phyloP scores from a whole-genome alignment of 1,140 invertebrate species.

The Trinorchestia longiramus region DNA sequence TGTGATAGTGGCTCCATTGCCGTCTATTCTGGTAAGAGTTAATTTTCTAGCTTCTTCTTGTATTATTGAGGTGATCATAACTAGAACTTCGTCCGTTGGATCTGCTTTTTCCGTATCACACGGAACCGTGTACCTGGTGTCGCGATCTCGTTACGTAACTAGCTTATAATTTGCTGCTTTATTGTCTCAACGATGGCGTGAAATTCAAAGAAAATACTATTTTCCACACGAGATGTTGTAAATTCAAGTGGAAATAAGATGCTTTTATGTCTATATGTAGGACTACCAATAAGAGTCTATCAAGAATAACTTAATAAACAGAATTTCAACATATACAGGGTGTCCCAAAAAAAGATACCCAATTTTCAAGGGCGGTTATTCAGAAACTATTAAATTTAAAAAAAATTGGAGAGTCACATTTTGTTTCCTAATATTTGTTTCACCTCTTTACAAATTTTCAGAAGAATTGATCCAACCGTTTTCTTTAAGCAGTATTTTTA shows the following conservation, averaged over 20 bases:
- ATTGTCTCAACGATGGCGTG: background rate
- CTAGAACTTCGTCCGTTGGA: background rate
- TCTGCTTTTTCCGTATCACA: background rate
- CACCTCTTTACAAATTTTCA: no score
- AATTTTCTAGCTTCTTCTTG: background rate
- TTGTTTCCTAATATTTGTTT: no score
- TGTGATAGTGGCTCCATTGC: background rate
- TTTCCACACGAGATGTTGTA: background rate
- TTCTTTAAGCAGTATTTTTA: no score
- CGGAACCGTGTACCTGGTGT: background rate
- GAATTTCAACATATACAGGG: no score
- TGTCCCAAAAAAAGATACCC: no score
- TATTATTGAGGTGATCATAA: background rate
- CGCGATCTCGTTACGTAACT: background rate
- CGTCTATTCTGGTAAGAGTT: background rate
- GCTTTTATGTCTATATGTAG: background rate
- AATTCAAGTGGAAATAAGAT: background rate
- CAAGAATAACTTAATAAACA: background rate
- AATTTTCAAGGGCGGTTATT: no score
- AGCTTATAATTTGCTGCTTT: background rate
- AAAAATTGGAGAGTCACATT: no score
- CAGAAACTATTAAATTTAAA: no score
- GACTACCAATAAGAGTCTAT: background rate
- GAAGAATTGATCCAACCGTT: no score
- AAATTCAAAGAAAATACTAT: background rate